phyloP scores from a whole-genome alignment of 1,140 invertebrate genomes.

The Bicyclus anynana region DNA sequence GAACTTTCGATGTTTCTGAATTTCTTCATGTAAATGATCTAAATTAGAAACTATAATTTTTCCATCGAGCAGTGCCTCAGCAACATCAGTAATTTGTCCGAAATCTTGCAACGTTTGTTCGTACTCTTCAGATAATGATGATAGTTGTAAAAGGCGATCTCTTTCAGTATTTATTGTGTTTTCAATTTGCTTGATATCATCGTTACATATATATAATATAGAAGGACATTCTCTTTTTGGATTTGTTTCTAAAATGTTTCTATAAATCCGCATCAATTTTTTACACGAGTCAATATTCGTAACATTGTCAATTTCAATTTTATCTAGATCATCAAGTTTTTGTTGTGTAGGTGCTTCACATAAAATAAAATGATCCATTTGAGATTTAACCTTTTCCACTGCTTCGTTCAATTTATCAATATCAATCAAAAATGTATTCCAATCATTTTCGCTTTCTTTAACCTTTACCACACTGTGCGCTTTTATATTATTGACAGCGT shows the following conservation, averaged over 20 bases:
- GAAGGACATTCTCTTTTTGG: slow-evolving; percentile 79
- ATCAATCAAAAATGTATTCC: slow-evolving; percentile 83
- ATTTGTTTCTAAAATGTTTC: slow-evolving; percentile 47
- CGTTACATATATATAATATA: slow-evolving; percentile 80
- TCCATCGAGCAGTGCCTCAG: slow-evolving; percentile 86
- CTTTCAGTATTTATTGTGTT: slow-evolving; percentile 83
- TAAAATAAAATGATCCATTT: slow-evolving; percentile 78
- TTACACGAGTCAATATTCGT: slow-evolving; percentile 45
- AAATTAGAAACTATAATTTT: slow-evolving; percentile 85
- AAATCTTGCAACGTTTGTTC: slow-evolving; percentile 91
- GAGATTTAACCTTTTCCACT: slow-evolving; percentile 76
- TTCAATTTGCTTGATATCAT: slow-evolving; percentile 83
- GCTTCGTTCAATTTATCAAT: slow-evolving; percentile 75
- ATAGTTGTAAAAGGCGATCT: slow-evolving; percentile 84
- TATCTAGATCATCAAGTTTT: slow-evolving; percentile 82
- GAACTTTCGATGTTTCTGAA: slow-evolving; percentile 92
- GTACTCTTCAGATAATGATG: slow-evolving; percentile 88
- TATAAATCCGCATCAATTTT: slow-evolving; percentile 55
- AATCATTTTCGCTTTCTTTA: slow-evolving; percentile 80
- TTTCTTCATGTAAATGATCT: slow-evolving; percentile 89
- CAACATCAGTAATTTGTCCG: slow-evolving; percentile 88
- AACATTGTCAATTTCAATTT: slow-evolving; percentile 80
- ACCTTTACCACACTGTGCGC: slow-evolving; percentile 79
- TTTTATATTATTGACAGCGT: slow-evolving; percentile 80
- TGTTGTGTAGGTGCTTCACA: slow-evolving; percentile 78